A percentile compares a stretch with the other conserved stretches of the same genome.
These are phyloP conservation scores for Chrysomallon squamiferum DNA, from an alignment of 1,140 invertebrate species.

Conservation along the genomic window DNA sequence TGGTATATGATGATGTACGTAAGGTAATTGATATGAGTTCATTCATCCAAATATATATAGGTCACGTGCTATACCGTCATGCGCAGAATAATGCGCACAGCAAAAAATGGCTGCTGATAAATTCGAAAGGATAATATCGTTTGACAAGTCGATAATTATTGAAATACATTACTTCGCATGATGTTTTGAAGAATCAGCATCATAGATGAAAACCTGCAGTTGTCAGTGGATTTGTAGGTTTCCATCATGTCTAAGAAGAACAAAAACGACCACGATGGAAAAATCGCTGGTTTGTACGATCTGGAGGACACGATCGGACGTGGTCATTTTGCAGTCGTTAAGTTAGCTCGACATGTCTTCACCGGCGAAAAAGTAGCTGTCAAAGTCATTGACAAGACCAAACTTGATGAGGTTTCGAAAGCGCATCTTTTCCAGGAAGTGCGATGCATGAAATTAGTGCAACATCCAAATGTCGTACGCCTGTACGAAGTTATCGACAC, in stretches of 20 bases:
- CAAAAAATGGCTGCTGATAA: no score
- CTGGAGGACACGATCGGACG: slow-evolving; percentile 83
- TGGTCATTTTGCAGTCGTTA: slow-evolving; percentile 99
- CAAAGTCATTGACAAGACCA: slow-evolving; percentile 95
- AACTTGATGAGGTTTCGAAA: slow-evolving; percentile 94
- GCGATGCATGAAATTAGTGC: slow-evolving; percentile 98
- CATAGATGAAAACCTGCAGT: no score
- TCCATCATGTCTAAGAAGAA: slow-evolving; percentile 26
- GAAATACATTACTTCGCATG: no score
- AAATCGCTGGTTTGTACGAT: slow-evolving; percentile 97
- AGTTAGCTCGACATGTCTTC: slow-evolving; percentile 97
- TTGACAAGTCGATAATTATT: no score
- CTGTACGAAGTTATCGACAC: slow-evolving; percentile 99
- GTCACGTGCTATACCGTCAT: no score
- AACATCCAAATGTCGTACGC: slow-evolving; percentile 97
- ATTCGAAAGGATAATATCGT: no score
- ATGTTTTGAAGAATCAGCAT: no score
- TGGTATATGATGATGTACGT: no score
- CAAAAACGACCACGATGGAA: slow-evolving; percentile 71
- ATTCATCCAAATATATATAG: no score
- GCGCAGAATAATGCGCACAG: no score
- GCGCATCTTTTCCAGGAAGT: slow-evolving; percentile 96
- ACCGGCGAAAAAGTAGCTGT: slow-evolving; percentile 95
- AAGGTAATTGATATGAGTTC: no score
- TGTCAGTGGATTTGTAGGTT: no score